Base-by-base conservation (phyloP, 2,113 vertebrate genomes). In the Brienomyrus brachyistius region DNA sequence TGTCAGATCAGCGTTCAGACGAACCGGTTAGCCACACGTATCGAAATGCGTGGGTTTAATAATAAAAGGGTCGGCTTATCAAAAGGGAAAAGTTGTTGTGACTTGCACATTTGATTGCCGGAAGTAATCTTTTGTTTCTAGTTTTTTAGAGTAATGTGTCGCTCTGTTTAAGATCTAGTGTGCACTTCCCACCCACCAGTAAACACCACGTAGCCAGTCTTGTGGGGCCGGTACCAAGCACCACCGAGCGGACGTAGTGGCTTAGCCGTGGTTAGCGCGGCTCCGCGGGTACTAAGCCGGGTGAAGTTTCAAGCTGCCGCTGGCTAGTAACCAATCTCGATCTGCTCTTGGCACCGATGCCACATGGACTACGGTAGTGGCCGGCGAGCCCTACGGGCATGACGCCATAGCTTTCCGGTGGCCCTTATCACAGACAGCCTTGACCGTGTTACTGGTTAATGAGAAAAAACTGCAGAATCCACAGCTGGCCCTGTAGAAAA, bases 221-320 rank as follows among this genome's bases (percentile, higher is more conserved):
- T 51, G 9, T 80, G 51, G 48, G 27, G 84, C 50, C 85, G 13
- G 85, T 54, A 40, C 51, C 85, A 35, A 54, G 85, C 27, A 54
- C 50, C 85, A 56, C 85, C 31, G 23, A 54, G 85, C 85, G 6
- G 51, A 19, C n/a, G 50, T 21, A 35, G 31, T n/a, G 27, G 51
- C 51, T 87, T 87, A 87, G 51, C 45, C 8, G 15, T 48, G 45
- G 19, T 91, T 90, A 91, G 93, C 27, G 13, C 1, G 85, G 94
- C 93, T 92, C 85, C 90, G 82, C 88, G 90, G 91, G 92, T 90
- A 91, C 89, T 86, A 90, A 91, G 92, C 48, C 48, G 90, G 4
- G 6, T 23, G 43, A 84, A 45, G 40, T 48, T 9, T 7, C 21
- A 84, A 19, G 23, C 82, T 40, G 74, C 15, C 74, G 35, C 47